Evolutionary conservation across 1,140 invertebrate genomes (phyloP).

Genomic region (Rhopalosiphum padi): DNA sequence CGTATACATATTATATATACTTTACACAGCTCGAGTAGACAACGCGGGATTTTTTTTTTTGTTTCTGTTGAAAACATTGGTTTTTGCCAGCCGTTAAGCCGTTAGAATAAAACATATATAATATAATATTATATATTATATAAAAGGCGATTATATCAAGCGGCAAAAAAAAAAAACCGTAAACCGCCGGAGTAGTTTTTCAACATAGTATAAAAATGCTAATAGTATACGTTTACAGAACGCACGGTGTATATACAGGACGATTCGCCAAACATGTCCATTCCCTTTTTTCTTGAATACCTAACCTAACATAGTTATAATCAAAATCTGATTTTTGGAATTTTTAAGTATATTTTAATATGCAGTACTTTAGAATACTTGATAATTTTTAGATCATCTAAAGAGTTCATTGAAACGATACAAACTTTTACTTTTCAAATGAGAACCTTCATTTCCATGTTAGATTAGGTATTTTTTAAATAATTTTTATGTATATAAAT

Average conservation of each 20-base stretch:
- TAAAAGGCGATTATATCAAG: background rate
- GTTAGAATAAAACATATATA: background rate
- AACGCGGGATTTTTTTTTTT: background rate
- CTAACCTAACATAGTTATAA: background rate
- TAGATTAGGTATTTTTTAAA: background rate
- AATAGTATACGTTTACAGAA: background rate
- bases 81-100: background rate
- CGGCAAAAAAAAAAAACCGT: background rate
- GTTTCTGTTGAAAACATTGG: background rate
- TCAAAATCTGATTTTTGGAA: background rate
- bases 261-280: background rate
- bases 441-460: too few relatives aligned
- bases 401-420: background rate
- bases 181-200: background rate
- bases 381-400: background rate
- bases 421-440: background rate
- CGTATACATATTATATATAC: background rate
- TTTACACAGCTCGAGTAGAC: slow-evolving; percentile 20
- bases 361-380: background rate
- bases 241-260: background rate
- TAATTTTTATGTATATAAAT: too few relatives aligned
- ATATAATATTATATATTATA: background rate
- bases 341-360: background rate
- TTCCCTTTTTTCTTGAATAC: background rate
- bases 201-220: background rate